Evolutionary conservation across 1,140 invertebrate genomes (phyloP).

Genomic region (Drosophila sechellia): DNA sequence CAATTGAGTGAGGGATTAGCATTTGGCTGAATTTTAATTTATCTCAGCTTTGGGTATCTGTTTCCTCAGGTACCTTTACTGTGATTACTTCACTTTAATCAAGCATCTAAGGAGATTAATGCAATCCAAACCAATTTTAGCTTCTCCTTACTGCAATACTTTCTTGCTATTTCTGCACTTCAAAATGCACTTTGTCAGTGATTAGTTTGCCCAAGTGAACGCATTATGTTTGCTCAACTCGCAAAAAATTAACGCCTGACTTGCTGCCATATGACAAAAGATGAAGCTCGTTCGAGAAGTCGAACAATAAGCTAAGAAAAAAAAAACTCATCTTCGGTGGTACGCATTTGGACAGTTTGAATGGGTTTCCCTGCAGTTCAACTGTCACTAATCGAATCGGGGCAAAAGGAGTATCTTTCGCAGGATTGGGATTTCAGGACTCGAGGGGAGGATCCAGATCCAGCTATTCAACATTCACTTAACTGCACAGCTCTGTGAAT

Average conservation of each 20-base stretch:
- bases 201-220: conserved; percentile 29
- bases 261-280: conserved; percentile 38
- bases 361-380: conserved; percentile 32
- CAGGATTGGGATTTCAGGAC: background rate
- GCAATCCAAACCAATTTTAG: background rate
- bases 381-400: conserved; percentile 48
- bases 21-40: conserved; percentile 23
- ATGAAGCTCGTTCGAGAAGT: conserved; percentile 9
- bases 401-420: conserved; percentile 2
- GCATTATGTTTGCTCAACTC: conserved; percentile 42
- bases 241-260: conserved; percentile 53
- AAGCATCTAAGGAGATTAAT: background rate
- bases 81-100: conserved; percentile 6
- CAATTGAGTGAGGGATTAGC: conserved; percentile 25
- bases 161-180: background rate
- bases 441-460: background rate
- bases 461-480: conserved; percentile 39
- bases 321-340: conserved; percentile 14
- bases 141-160: background rate
- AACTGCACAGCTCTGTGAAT: conserved; percentile 37
- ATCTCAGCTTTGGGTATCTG: background rate
- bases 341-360: conserved; percentile 44
- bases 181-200: conserved; percentile 5
- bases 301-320: conserved; percentile 23
- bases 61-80: background rate